A percentile compares a stretch with the other conserved stretches of the same genome.
phyloP scores from a whole-genome alignment of 1,140 invertebrate species.

The Drosophila leontia region DNA sequence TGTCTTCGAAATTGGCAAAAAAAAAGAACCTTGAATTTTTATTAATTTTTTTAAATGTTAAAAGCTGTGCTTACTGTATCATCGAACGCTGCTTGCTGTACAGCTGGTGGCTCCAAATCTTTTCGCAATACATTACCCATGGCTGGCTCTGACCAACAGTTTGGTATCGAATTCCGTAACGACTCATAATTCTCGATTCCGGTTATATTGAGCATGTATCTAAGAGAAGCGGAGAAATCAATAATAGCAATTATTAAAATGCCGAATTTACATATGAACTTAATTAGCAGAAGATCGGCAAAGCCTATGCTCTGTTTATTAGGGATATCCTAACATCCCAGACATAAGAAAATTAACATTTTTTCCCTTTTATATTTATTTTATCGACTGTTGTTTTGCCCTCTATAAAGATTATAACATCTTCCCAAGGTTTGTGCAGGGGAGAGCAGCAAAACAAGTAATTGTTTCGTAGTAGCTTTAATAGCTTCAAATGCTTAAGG shows the following conservation, averaged over 20 bases:
- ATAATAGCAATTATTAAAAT: neutral
- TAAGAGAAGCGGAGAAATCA: conserved; percentile 32
- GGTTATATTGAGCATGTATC: conserved; percentile 88
- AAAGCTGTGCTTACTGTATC: conserved; percentile 86
- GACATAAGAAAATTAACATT: too few species aligned
- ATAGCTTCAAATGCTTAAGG: too few species aligned
- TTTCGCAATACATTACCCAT: conserved; percentile 86
- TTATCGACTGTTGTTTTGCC: too few species aligned
- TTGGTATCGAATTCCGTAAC: conserved; percentile 88
- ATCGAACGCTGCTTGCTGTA: conserved; percentile 94
- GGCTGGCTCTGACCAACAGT: conserved; percentile 91
- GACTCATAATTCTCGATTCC: conserved; percentile 90
- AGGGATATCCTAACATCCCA: too few species aligned
- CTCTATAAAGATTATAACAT: too few species aligned
- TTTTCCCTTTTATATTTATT: too few species aligned
- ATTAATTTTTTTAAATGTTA: neutral
- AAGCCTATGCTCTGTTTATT: too few species aligned
- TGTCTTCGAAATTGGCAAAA: conserved; percentile 30
- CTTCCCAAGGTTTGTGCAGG: too few species aligned
- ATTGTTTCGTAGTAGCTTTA: too few species aligned
- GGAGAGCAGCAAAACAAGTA: too few species aligned
- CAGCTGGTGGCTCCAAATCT: conserved; percentile 88
- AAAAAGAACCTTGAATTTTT: neutral
- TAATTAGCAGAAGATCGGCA: too few species aligned
- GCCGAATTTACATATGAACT: neutral